These are phyloP conservation scores for Drosophila micromelanica DNA, from an alignment of 1,140 invertebrate species.

Conservation along the genomic window DNA sequence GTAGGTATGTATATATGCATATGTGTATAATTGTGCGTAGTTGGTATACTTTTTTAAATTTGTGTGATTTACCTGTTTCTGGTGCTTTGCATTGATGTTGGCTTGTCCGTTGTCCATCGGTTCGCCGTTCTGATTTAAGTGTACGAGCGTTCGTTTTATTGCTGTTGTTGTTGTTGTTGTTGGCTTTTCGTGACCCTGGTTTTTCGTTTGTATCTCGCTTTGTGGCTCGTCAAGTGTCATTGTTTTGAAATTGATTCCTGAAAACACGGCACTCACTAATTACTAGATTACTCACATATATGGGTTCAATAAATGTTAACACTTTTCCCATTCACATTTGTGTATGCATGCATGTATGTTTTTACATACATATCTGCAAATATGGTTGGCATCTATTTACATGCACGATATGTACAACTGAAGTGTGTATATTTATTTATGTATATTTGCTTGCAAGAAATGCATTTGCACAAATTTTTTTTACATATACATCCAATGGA, in stretches of 20 bases:
- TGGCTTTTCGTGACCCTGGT: conserved; percentile 12
- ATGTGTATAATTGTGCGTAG: background rate
- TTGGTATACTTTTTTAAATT: background rate
- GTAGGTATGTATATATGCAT: background rate
- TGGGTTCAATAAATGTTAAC: background rate
- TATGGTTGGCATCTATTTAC: background rate
- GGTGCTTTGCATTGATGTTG: conserved; percentile 41
- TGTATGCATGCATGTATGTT: conserved; percentile 1
- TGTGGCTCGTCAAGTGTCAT: conserved; percentile 62
- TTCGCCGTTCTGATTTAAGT: conserved; percentile 9
- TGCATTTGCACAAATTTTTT: background rate
- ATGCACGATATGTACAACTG: background rate
- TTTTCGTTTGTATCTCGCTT: conserved; percentile 32
- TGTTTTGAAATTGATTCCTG: conserved; percentile 28
- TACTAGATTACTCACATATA: background rate
- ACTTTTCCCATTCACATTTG: background rate
- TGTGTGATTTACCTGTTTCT: conserved; percentile 37
- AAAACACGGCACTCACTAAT: conserved; percentile 14
- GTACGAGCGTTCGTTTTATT: conserved; percentile 3
- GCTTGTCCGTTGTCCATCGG: conserved; percentile 38
- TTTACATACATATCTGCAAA: background rate
- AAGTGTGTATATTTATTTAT: background rate
- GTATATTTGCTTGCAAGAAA: background rate
- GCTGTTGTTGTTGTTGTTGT: conserved; percentile 21
- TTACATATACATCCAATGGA: background rate